phyloP scores from a whole-genome alignment of 2,888 invertebrate genomes.

The Magallana nippona region DNA sequence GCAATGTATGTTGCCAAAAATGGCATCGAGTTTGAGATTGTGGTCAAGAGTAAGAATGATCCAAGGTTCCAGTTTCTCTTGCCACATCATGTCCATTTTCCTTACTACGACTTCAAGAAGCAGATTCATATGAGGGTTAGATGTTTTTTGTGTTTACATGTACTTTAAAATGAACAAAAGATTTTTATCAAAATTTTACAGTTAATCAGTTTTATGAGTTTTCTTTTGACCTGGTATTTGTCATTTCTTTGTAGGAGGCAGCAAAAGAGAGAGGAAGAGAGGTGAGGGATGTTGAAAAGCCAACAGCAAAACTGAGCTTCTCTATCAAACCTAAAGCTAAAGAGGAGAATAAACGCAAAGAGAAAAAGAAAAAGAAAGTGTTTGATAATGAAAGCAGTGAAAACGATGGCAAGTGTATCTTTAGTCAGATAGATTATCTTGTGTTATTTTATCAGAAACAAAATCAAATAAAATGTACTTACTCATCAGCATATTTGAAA shows the following conservation, averaged over 20 bases:
- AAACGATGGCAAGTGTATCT: conserved; percentile 61
- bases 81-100: conserved; percentile 87
- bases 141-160: background rate
- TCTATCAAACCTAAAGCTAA: conserved; percentile 72
- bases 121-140: conserved; percentile 68
- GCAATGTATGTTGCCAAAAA: conserved; percentile 97
- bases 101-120: conserved; percentile 89
- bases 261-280: conserved; percentile 62
- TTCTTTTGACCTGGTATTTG: too few species aligned
- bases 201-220: background rate
- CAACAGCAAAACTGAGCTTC: conserved; percentile 75
- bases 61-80: conserved; percentile 93
- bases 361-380: conserved; percentile 66
- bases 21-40: conserved; percentile 92
- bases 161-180: background rate
- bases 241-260: conserved; percentile 47
- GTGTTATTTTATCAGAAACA: background rate
- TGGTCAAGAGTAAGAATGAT: conserved; percentile 83
- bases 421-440: background rate
- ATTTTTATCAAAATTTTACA: background rate
- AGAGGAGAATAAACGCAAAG: conserved; percentile 65
- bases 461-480: background rate
- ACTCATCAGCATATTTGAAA: conserved; percentile 1
- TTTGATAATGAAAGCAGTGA: conserved; percentile 76
- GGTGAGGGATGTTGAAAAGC: conserved; percentile 60